These are phyloP conservation scores for Caenorhabditis sp. DNA, from an alignment of 2,888 invertebrate species.

Conservation along the genomic window DNA sequence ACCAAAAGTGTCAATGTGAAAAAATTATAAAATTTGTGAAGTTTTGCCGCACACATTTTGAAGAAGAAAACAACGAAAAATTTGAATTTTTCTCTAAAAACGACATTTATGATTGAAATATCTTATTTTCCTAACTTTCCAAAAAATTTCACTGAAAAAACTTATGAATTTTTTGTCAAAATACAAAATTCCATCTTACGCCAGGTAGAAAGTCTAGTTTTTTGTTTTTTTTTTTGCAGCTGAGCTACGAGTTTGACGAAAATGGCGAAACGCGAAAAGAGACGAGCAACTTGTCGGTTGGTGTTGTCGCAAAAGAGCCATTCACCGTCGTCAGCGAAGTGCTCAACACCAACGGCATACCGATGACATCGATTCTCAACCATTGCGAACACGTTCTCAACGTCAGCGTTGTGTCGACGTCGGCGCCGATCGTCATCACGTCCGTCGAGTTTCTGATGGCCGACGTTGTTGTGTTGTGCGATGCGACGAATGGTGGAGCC, in stretches of 20 bases:
- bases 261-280: neutral
- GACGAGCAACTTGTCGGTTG: conserved; percentile 25
- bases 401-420: conserved; percentile 31
- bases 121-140: too few species aligned
- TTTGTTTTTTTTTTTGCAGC: neutral
- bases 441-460: conserved; percentile 52
- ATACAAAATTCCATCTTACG: too few species aligned
- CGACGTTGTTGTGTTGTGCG: conserved; percentile 19
- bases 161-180: neutral
- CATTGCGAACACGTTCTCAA: conserved; percentile 50
- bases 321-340: conserved; percentile 41
- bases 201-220: too few species aligned
- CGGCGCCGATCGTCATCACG: conserved; percentile 15
- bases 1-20: too few species aligned
- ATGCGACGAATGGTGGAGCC: conserved; percentile 15
- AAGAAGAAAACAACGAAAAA: too few species aligned
- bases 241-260: conserved; percentile 14
- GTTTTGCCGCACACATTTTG: too few species aligned
- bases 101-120: too few species aligned
- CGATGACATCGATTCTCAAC: conserved; percentile 48
- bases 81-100: too few species aligned
- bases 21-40: too few species aligned
- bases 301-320: conserved; percentile 44
- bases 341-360: conserved; percentile 50
- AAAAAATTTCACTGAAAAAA: neutral